Conservation (phyloP, 2,113 vertebrate species). For the Thryonomys swinderianus region DNA sequence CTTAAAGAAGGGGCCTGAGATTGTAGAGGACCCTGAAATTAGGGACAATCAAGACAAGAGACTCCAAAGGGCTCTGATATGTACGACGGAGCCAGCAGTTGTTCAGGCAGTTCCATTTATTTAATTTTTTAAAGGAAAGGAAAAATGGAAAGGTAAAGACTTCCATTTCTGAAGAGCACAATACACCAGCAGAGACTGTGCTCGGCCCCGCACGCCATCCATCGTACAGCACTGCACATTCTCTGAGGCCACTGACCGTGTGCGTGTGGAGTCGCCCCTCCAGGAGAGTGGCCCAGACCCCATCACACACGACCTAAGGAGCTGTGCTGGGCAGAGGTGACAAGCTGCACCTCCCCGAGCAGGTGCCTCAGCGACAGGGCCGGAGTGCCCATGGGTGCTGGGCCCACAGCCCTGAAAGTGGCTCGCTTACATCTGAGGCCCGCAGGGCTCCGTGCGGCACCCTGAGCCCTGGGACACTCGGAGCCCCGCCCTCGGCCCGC, state of each 20-base stretch:
- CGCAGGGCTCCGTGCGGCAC: not conserved
- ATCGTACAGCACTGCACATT: not conserved
- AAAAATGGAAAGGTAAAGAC: not conserved
- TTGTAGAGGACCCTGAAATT: not conserved
- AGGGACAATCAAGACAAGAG: not conserved
- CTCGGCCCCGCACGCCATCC: not conserved
- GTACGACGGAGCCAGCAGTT: not conserved
- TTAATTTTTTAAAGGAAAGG: slow-evolving; percentile 34
- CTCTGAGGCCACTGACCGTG: not conserved
- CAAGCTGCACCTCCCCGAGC: no score
- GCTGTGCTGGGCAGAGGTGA: not conserved
- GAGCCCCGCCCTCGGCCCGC: not conserved
- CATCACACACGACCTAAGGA: not conserved
- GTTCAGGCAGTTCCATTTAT: not conserved
- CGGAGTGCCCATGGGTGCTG: accelerated
- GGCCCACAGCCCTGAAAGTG: not conserved
- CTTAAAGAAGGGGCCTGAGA: not conserved
- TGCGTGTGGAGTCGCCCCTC: slow-evolving; percentile 8
- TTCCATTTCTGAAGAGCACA: not conserved
- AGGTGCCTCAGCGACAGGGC: not conserved
- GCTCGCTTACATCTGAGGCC: not conserved
- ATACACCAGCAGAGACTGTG: not conserved
- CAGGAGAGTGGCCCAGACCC: not conserved
- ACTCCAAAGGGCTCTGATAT: not conserved
- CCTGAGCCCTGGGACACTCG: not conserved